phyloP scores from a whole-genome alignment of 2,888 invertebrate species.

The Caenorhabditis sp. region DNA sequence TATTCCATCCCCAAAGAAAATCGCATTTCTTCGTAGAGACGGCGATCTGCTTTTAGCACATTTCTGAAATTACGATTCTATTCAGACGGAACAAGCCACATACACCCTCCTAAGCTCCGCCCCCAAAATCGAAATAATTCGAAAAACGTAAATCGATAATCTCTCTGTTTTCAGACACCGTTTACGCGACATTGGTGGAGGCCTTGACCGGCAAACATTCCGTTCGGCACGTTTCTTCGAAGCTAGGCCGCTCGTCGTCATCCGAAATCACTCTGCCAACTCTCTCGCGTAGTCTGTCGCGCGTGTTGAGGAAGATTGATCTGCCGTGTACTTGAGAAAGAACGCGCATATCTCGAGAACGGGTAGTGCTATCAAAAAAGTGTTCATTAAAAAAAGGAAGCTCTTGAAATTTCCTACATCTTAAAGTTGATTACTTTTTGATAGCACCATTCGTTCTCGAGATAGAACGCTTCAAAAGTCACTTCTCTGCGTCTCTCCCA shows the following conservation, averaged over 20 bases:
- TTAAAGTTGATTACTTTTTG: background rate
- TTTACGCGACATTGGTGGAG: conserved; percentile 45
- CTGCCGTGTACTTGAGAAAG: conserved; percentile 36
- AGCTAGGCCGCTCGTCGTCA: conserved; percentile 54
- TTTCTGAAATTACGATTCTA: too few species aligned
- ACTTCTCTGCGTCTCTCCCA: too few species aligned
- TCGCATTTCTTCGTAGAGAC: too few species aligned
- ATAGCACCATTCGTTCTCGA: background rate
- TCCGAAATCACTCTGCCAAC: conserved; percentile 56
- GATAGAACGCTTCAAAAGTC: background rate
- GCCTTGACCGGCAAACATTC: conserved; percentile 48
- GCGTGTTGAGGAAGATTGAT: conserved; percentile 44
- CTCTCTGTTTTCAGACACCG: conserved; percentile 41
- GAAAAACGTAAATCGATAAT: too few species aligned
- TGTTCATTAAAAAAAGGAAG: background rate
- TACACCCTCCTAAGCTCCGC: too few species aligned
- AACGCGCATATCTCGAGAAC: background rate
- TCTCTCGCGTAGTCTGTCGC: conserved; percentile 60
- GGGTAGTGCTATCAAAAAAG: background rate
- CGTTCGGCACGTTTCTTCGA: conserved; percentile 60
- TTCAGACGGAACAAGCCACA: too few species aligned
- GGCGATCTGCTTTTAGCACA: too few species aligned
- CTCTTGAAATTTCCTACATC: background rate
- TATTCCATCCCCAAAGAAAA: too few species aligned
- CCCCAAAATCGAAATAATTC: too few species aligned